Evolutionary conservation across 64 coral and sea anemone genomes (phyloP).

Genomic region (Pachyseris speciosa): DNA sequence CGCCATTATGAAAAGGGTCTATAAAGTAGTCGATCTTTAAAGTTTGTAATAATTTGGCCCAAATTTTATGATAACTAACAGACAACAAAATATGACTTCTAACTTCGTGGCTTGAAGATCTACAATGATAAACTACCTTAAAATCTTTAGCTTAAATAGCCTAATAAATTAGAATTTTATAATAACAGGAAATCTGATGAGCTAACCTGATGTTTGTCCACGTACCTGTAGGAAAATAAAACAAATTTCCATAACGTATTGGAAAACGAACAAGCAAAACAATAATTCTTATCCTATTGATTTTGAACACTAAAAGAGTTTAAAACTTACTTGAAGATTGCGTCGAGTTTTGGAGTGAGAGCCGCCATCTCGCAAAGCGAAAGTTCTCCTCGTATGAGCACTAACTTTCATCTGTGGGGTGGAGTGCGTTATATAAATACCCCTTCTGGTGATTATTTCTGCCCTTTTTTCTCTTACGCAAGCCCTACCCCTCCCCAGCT

Average conservation of each 20-base stretch:
- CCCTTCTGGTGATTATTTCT: too few species aligned
- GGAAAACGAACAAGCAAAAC: background rate
- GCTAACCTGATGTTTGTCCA: constrained; percentile 20
- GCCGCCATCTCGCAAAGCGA: background rate
- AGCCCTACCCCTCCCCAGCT: background rate
- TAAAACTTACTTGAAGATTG: constrained; percentile 42
- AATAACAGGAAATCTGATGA: background rate
- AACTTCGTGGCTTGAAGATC: too few species aligned
- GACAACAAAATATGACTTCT: too few species aligned
- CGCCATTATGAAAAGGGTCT: too few species aligned
- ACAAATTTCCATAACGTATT: background rate
- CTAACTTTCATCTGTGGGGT: background rate
- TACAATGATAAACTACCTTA: too few species aligned
- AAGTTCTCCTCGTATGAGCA: background rate
- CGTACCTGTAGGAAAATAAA: background rate
- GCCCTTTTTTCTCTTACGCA: background rate
- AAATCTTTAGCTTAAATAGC: too few species aligned
- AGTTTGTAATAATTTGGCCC: too few species aligned
- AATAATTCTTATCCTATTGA: background rate
- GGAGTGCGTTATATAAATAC: background rate
- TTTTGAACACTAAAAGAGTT: background rate
- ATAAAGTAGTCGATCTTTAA: too few species aligned
- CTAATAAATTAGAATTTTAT: too few species aligned
- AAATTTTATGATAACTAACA: too few species aligned
- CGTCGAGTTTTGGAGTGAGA: background rate